Evolutionary conservation across 2,113 vertebrate species (phyloP).

Genomic region (Eulemur rufifrons): DNA sequence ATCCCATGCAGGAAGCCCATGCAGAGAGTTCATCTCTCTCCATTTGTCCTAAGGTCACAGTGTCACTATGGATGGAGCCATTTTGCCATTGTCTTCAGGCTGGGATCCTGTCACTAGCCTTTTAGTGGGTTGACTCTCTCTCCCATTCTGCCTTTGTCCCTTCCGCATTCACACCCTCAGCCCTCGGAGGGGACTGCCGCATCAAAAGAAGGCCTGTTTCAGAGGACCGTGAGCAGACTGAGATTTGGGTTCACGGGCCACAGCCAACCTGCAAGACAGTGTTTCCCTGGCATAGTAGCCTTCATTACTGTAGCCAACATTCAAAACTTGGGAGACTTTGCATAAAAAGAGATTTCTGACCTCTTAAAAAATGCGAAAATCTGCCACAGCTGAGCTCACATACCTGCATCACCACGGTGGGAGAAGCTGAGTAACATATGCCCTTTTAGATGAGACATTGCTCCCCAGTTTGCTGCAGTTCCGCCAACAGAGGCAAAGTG

Average conservation of each 20-base stretch:
- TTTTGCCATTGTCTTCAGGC: background rate
- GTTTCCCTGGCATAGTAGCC: background rate
- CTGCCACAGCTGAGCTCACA: background rate
- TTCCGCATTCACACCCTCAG: background rate
- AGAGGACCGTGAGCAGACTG: background rate
- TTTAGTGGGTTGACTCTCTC: background rate
- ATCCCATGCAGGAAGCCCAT: background rate
- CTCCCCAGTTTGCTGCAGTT: background rate
- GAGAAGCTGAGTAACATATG: background rate
- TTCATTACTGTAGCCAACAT: conserved; percentile 1
- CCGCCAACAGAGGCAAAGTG: background rate
- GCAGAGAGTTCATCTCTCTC: background rate
- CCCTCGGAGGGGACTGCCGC: background rate
- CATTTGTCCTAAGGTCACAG: background rate
- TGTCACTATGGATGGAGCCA: background rate
- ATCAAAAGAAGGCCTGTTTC: background rate
- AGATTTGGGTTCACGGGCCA: background rate
- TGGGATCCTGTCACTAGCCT: background rate
- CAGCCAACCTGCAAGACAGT: background rate
- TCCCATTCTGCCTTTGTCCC: background rate
- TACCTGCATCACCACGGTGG: accelerated
- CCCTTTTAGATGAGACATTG: background rate
- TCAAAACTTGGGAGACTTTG: background rate
- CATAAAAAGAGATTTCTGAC: background rate
- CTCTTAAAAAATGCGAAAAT: background rate